phyloP scores from a whole-genome alignment of 2,888 invertebrate species.

The Notocelia uddmanniana region DNA sequence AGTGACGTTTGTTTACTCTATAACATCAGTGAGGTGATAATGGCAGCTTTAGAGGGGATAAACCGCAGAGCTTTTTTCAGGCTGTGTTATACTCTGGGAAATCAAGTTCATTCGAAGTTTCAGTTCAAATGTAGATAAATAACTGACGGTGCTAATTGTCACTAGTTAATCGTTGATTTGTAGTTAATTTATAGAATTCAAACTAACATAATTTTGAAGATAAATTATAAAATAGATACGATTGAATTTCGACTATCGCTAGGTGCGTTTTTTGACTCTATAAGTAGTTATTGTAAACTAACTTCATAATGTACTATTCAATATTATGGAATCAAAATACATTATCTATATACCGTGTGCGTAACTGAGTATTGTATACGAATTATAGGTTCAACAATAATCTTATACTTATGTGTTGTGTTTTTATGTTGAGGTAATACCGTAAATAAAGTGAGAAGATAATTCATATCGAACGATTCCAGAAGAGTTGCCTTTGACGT shows the following conservation, averaged over 20 bases:
- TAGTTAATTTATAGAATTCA: no score
- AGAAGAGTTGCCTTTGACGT: slow-evolving; percentile 15
- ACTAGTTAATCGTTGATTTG: no score
- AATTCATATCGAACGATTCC: neutral
- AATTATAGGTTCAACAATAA: neutral
- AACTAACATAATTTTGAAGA: no score
- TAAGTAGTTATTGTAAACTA: neutral
- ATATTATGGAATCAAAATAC: neutral
- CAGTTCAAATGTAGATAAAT: no score
- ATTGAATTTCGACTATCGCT: no score
- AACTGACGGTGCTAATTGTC: no score
- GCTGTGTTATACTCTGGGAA: neutral
- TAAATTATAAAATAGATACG: no score
- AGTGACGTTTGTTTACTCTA: slow-evolving; percentile 33
- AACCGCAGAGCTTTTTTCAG: neutral
- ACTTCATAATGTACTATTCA: neutral
- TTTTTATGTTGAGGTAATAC: neutral
- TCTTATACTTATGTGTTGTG: no score
- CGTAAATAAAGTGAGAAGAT: neutral
- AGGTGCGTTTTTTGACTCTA: neutral
- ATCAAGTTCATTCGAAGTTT: neutral
- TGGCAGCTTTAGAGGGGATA: neutral
- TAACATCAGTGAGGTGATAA: slow-evolving; percentile 19
- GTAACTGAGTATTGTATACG: neutral
- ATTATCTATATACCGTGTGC: neutral